Percentiles rank a stretch among this genome's conserved stretches.
These are phyloP conservation scores for Mystacornis crossleyi DNA, from an alignment of 2,113 vertebrate species.

Conservation along the genomic window DNA sequence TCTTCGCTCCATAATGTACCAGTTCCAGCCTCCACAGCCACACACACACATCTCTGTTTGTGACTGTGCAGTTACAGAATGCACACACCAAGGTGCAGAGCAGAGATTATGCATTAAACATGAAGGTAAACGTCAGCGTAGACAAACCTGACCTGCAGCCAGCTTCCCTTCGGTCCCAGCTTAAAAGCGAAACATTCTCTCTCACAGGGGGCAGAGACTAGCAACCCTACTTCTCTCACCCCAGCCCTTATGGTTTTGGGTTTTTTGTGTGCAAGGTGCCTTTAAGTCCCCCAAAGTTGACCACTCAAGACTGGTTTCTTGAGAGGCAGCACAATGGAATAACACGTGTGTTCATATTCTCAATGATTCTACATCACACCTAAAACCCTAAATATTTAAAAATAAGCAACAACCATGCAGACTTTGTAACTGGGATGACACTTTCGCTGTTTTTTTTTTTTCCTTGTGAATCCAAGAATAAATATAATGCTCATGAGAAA, in stretches of 20 bases:
- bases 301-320: not conserved
- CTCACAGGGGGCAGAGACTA: not conserved
- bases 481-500: not conserved
- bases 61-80: not conserved
- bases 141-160: not conserved
- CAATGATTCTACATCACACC: not conserved
- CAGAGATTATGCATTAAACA: accelerated
- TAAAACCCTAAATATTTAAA: not conserved
- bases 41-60: not conserved
- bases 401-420: not conserved
- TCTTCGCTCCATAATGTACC: not conserved
- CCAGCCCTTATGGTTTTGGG: not conserved
- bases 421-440: not conserved
- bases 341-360: not conserved
- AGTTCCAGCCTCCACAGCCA: not conserved
- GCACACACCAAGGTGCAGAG: too few relatives aligned
- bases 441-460: not conserved
- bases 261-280: not conserved
- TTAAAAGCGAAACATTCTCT: not conserved
- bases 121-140: not conserved
- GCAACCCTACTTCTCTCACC: not conserved
- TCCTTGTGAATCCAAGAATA: not conserved
- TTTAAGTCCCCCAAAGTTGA: not conserved
- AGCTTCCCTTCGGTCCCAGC: not conserved
- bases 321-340: not conserved